Evolutionary conservation across 2,888 invertebrate species (phyloP), one percentile per base, ranked within the genome.

Genomic region (Leptura quadrifasciata): DNA sequence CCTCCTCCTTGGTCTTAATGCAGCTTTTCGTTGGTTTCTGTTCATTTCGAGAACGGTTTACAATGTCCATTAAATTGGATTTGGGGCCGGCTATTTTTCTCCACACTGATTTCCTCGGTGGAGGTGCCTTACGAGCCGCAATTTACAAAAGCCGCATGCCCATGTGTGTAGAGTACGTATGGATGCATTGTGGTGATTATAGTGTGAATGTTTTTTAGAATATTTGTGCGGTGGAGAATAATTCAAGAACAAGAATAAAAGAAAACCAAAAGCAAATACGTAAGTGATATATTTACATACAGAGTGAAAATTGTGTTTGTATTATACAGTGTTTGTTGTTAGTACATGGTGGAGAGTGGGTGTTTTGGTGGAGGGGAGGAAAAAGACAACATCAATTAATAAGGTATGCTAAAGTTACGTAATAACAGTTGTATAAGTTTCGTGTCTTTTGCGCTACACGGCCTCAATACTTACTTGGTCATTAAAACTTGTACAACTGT

Each of bases 51-150:
- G 92, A 92, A 90, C 91, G 92, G 89, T 92, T 92, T 85, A 94
- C 93, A 88, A 94, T 92, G 84, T 94, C 93, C 88, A 92, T 89
- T 82, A 94, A 90, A 88, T 92, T 93, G 84, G 91, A 91, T 81
- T 92, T 91, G 78, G 92, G 91, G 81, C 92, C 92, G 69, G 92
- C 92, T 81, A 93, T 88, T 88, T 92, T 93, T 90, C 92, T 93
- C 94, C 94, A 94, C 86, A 91, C 91, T 79, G 91, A 91, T 90
- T 91, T 88, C 87, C 88, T 88, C 75, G 87, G 82, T 76, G 78
- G 83, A 76, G 85, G 84, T 72, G 81, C 83, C 83, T 84, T 81
- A 75, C 74, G 67, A 74, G 76, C 77, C 74, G 78, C 84, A 85
- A 86, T 86, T 81, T 86, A 87, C 86, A 87, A 57, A 87, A 86